Base-by-base conservation (phyloP, 2,888 invertebrate genomes). In the Baronia brevicornis region DNA sequence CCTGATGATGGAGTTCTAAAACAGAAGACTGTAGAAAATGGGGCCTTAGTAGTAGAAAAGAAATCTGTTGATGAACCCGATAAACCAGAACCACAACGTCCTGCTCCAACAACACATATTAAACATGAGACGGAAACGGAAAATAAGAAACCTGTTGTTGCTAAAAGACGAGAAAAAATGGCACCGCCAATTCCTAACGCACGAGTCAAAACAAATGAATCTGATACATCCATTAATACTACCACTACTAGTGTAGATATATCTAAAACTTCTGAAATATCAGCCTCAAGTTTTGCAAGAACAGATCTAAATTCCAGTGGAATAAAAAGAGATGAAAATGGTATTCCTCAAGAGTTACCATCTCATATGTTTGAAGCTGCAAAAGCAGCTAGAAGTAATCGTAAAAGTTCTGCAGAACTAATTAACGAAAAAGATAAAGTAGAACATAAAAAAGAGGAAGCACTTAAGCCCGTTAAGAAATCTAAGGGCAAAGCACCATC, bases 401-500 rank as follows among this genome's bases (percentile, higher is more conserved):
- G 92, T 26, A 90, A 88, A 57, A 88, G 87, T 46, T 62, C 73
- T 1, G 41, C 64, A 8, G 84, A 82, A 26, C 43, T 70, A 7
- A 48, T 72, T 12, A 51, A 54, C 36, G 78, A 77, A 5, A 72
- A 62, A 46, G 71, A 77, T 3, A 71, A 59, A 45, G 23, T 36
- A 14, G 73, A 74, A 13, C 38, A 48, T 3, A 73, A 68, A 42
- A 74, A 72, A 40, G 73, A 73, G 24, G 84, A 74, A 56, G 54
- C 41, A 21, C 57, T 49, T 1, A 80, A 85, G 54, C 61, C 71
- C 3, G 54, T 68, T 1, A 90, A 88, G 49, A 90, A 88, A 59
- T 86, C 84, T 22, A 92, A 92, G 64, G 89, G 91, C 0, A 91
- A 91, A 72, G 91, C 92, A 1, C 92, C 92, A 1, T 88, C 88